Conservation (phyloP, 2,888 invertebrate genomes). For the Cerastoderma edule region DNA sequence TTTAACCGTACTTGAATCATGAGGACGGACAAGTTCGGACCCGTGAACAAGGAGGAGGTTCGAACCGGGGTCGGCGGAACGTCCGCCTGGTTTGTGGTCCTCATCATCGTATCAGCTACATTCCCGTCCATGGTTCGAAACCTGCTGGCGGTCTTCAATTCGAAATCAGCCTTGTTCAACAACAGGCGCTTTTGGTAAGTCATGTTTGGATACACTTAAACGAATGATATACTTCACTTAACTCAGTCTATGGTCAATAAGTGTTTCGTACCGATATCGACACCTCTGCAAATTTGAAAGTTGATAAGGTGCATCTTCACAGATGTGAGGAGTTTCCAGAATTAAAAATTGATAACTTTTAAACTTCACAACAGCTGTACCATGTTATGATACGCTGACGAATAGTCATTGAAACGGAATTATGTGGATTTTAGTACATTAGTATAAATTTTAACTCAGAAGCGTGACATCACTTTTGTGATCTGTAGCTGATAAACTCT, state of each 20-base stretch:
- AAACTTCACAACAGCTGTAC: no score
- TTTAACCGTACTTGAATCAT: no score
- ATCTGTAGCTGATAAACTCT: no score
- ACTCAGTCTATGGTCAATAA: background rate
- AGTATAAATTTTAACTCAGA: no score
- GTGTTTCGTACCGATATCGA: background rate
- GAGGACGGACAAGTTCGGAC: background rate
- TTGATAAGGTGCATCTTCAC: no score
- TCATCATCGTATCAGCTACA: conserved; percentile 45
- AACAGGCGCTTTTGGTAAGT: conserved; percentile 43
- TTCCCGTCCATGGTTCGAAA: conserved; percentile 44
- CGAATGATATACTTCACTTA: background rate
- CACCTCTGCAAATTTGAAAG: background rate
- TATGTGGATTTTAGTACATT: no score
- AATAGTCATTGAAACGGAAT: no score
- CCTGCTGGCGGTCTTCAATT: conserved; percentile 32
- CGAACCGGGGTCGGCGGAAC: conserved; percentile 26
- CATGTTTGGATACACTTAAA: background rate
- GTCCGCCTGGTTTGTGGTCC: conserved; percentile 41
- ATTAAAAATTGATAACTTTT: no score
- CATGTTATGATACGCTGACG: no score
- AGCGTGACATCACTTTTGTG: no score
- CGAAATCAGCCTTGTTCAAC: conserved; percentile 33
- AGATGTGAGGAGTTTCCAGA: no score
- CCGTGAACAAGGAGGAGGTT: conserved; percentile 8